Conservation (phyloP, 2,888 invertebrate genomes). For the Oscheius sp. region DNA sequence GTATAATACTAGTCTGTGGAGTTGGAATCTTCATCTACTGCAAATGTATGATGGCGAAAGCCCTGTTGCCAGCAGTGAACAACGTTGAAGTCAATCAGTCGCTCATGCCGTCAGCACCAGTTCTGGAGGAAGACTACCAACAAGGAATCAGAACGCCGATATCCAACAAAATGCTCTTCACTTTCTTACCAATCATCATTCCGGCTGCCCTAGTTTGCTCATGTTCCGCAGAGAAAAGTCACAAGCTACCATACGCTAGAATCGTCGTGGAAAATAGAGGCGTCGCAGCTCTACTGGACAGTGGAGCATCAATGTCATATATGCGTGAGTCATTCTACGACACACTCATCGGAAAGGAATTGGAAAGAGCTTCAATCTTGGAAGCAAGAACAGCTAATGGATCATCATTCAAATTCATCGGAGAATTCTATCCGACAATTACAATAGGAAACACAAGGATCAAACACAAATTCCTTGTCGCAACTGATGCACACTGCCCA, state of each 20-base stretch:
- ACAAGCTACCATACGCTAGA: slow-evolving; percentile 7
- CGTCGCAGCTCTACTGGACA: slow-evolving; percentile 13
- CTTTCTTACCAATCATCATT: slow-evolving; percentile 26
- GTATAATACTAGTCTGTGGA: not conserved
- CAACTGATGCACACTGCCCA: slow-evolving; percentile 4
- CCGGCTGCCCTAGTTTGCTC: slow-evolving; percentile 1
- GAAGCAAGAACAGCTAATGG: slow-evolving; percentile 20
- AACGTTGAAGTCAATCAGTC: not conserved
- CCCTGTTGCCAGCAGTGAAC: not conserved
- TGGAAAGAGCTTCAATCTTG: not conserved
- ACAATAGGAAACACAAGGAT: not conserved
- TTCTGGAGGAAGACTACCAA: not conserved
- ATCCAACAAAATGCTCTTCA: no score
- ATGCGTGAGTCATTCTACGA: not conserved
- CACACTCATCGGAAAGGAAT: not conserved
- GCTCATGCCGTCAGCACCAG: not conserved
- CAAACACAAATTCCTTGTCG: slow-evolving; percentile 5
- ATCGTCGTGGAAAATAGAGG: slow-evolving; percentile 1
- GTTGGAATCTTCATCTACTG: not conserved
- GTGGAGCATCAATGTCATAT: slow-evolving; percentile 24
- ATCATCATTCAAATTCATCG: not conserved
- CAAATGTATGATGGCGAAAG: not conserved
- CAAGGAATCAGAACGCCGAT: slow-evolving; percentile 6
- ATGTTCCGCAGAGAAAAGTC: no score
- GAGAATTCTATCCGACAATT: not conserved